Base-by-base conservation (phyloP, 2,888 invertebrate genomes). In the Tortrix viridana region DNA sequence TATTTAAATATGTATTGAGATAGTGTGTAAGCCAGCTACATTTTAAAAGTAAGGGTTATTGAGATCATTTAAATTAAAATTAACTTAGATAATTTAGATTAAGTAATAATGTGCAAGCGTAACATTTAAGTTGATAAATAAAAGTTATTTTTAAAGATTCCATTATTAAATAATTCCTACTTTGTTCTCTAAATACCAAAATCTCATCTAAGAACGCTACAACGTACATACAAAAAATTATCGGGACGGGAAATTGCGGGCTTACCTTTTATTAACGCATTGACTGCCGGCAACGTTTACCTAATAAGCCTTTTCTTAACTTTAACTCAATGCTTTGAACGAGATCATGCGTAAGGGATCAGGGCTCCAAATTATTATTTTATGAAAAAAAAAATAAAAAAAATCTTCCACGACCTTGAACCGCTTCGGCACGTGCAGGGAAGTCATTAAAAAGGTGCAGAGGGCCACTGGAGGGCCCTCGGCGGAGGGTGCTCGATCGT, bases 31-130 rank as follows among this genome's bases (percentile, higher is more conserved):
- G 37, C 37, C 19, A 50, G 37, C 19, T 14, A 18, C 12, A 52
- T 7, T 38, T n/a, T n/a, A n/a, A n/a, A 6, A n/a, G 38, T 20
- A 20, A 41, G 18, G n/a, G 19, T 7, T 19, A 19, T 44, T 44
- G 44, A 44, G 18, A 44, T 44, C 18, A 19, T 18, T 16, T 44
- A 7, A 4, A 12, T 12, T 9, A 18, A 44, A 44, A 44, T 6
- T 3, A 22, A 52, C 20, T 43, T 19, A 44, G 49, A 32, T 55
- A 44, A 55, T n/a, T 32, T 55, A 60, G 32, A 32, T 49, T 61
- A 61, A 61, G 61, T 12, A 46, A 60, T 60, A 54, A 61, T 60
- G 26, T 55, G 43, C 55, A 61, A 61, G 60, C 49, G 55, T 61
- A 61, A 55, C 49, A 3, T 19, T 32, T 49, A 44, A 55, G 37